Base-by-base conservation (phyloP, 1,140 invertebrate genomes). In the Solenopsis fugax region DNA sequence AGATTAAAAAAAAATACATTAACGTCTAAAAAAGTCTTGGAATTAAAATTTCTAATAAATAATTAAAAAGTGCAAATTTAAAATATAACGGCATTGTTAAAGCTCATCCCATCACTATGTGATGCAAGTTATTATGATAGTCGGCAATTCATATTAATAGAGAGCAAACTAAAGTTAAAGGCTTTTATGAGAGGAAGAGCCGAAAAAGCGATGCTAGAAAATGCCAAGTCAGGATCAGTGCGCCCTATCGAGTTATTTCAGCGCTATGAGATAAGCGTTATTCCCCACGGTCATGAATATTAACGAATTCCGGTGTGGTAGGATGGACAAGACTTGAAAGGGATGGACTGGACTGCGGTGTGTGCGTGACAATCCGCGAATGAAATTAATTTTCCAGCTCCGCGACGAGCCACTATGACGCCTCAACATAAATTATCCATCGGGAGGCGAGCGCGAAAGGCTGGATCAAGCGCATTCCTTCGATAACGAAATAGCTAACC, bases 161-260 rank as follows among this genome's bases (percentile, higher is more conserved):
- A 84, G 80, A 73, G 45, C 56, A 84, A 84, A 84, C 67, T 58
- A 48, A 82, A 82, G 52, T 84, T 84, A 48, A 60, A 75, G 69
- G 54, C 69, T 84, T 84, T 84, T 84, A 75, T 48, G 72, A 58
- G 24, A 87, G 86, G 78, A 90, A 90, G 85, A 88, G 75, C 84
- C 76, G 76, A 90, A 90, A 90, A 91, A 92, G 87, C 87, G 90
- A 92, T 91, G 60, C 78, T 91, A 93, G 91, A 93, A 93, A 94
- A 91, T 85, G 92, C 89, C 85, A 91, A 93, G 92, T 94, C 92
- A 93, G 93, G 90, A 93, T 91, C 82, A 69, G 90, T 85, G 85
- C 72, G 90, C 65, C 91, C 92, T 93, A 94, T 93, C 93, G 92
- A 94, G 92, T 94, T 93, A 93, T 93, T 94, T 94, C 91, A 93